These are phyloP conservation scores for Magallana ariakensis DNA, from an alignment of 1,140 invertebrate genomes.

Conservation along the genomic window DNA sequence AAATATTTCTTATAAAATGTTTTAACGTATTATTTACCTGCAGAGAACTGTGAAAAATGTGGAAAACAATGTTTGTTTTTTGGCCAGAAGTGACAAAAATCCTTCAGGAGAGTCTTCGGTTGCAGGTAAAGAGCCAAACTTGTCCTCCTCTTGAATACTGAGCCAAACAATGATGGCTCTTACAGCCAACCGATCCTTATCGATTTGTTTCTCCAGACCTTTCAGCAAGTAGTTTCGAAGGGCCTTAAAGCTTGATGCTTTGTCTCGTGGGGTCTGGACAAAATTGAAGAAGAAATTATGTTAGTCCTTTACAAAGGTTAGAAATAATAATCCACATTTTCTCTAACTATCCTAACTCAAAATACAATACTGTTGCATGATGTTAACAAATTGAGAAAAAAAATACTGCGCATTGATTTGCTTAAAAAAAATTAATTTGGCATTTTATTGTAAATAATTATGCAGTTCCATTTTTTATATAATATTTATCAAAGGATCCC, in stretches of 20 bases:
- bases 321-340: too few relatives aligned
- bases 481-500: too few relatives aligned
- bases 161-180: slow-evolving; percentile 58
- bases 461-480: too few relatives aligned
- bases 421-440: too few relatives aligned
- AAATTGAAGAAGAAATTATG: too few relatives aligned
- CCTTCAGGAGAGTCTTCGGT: slow-evolving; percentile 56
- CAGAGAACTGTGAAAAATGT: slow-evolving; percentile 61
- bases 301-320: too few relatives aligned
- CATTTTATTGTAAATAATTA: too few relatives aligned
- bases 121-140: neutral
- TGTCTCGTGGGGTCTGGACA: neutral
- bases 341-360: too few relatives aligned
- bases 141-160: slow-evolving; percentile 51
- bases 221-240: slow-evolving; percentile 36
- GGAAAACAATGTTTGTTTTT: slow-evolving; percentile 54
- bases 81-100: slow-evolving; percentile 52
- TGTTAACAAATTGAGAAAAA: too few relatives aligned
- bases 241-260: slow-evolving; percentile 17
- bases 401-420: too few relatives aligned
- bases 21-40: slow-evolving; percentile 39
- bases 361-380: too few relatives aligned
- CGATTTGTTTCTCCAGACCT: neutral
- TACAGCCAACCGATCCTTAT: slow-evolving; percentile 40
- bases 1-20: too few relatives aligned